Evolutionary conservation across 2,113 vertebrate genomes (phyloP), one percentile per base, ranked within the genome.

Genomic region (Zosterops pallidus): DNA sequence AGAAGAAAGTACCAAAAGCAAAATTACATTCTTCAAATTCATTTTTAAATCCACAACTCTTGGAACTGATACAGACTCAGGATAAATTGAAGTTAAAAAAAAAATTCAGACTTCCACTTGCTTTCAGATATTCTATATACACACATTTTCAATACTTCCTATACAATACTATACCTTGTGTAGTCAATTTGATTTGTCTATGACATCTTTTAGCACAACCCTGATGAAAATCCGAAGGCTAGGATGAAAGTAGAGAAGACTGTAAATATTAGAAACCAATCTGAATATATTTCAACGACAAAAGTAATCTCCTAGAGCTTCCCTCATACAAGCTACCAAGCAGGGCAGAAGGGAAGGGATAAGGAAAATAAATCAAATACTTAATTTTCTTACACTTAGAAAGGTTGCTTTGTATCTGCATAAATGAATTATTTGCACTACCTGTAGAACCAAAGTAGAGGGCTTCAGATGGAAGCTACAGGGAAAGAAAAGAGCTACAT

Each of bases 331-430:
- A 18, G 2, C 41, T 75, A 69, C 11, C 2, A 11, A 49, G 5
- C 6, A 2, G 5, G 3, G 9, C 15, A 44, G 15, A 55, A 59
- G 6, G 3, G 5, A 3, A 2, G 5, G 4, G 21, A 9, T 31
- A 49, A 62, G 39, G 81, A 64, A 68, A 74, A 81, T 3, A 52
- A 85, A 68, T 39, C 7, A 50, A 76, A 75, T 28, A 35, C 7
- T 28, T 22, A 9, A 57, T 83, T 65, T 87, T 72, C n/a, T 83
- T 37, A 60, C 22, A 44, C 9, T 79, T 72, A 28, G 12, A 50
- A 90, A 69, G 13, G 42, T 6, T 35, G 37, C 13, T 79, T 91
- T 83, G 22, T 56, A 64, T 87, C 75, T 87, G 10, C 41, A 46
- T 16, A 60, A 47, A 64, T 7, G 70, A 85, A 90, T 60, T 89